These are phyloP conservation scores for Leucopsar rothschildi DNA, from an alignment of 2,113 vertebrate species.

Conservation along the genomic window DNA sequence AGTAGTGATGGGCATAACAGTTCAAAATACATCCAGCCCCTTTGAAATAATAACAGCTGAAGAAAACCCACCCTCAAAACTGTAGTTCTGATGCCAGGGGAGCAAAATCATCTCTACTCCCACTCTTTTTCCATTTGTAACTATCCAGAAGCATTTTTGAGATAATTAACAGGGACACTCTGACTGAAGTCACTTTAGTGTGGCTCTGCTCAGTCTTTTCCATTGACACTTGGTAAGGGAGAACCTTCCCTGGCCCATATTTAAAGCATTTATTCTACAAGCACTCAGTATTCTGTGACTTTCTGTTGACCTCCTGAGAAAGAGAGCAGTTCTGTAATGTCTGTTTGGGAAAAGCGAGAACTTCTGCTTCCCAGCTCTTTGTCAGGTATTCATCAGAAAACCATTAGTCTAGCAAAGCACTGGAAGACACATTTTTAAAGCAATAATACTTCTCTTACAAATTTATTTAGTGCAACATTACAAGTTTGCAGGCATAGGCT, in stretches of 20 bases:
- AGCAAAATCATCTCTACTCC: neutral
- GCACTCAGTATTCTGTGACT: neutral
- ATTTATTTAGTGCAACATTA: neutral
- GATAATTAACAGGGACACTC: neutral
- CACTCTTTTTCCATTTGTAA: neutral
- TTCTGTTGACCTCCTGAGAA: neutral
- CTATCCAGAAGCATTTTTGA: neutral
- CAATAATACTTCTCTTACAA: neutral
- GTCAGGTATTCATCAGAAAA: neutral
- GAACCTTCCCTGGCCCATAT: neutral
- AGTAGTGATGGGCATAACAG: neutral
- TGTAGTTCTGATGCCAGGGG: neutral
- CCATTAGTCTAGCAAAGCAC: neutral
- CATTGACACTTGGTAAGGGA: neutral
- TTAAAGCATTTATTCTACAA: neutral
- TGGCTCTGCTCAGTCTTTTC: neutral
- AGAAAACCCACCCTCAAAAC: neutral
- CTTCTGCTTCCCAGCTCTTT: neutral
- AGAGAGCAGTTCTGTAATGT: neutral
- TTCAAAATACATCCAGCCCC: neutral
- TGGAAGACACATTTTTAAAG: neutral
- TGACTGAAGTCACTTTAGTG: neutral
- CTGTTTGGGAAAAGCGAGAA: neutral
- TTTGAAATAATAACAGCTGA: neutral
- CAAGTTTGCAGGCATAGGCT: neutral